phyloP scores from a whole-genome alignment of 2,797 vertebrate species.

The Trachops cirrhosus region DNA sequence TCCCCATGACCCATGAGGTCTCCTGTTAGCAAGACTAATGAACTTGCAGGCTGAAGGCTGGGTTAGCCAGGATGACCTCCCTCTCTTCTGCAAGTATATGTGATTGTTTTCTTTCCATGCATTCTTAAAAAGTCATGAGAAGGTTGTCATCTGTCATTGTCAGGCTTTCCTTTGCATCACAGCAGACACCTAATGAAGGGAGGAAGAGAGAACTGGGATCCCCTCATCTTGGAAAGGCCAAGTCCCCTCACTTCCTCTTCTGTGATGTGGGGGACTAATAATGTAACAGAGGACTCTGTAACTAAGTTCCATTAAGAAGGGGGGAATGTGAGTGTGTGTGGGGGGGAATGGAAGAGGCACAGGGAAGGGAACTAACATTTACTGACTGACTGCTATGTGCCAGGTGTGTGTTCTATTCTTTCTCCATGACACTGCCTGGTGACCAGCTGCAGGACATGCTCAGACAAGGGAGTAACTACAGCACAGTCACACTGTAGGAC shows the following conservation, averaged over 20 bases:
- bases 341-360: too few species aligned
- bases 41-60: not conserved
- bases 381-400: not conserved
- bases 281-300: not conserved
- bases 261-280: not conserved
- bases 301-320: not conserved
- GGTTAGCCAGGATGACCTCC: not conserved
- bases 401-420: not conserved
- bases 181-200: not conserved
- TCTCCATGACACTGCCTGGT: not conserved
- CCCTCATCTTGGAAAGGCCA: not conserved
- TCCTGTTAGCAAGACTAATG: not conserved
- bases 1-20: not conserved
- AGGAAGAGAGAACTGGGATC: not conserved
- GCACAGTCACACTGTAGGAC: not conserved
- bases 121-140: not conserved
- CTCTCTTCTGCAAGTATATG: not conserved
- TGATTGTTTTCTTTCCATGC: not conserved
- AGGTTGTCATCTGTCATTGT: not conserved
- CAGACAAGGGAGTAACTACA: not conserved
- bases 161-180: not conserved
- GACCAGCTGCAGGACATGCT: not conserved
- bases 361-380: not conserved
- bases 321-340: not conserved
- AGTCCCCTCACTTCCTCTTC: not conserved